Base-by-base conservation (phyloP, 2,888 invertebrate genomes). In the Limnephilus lunatus region DNA sequence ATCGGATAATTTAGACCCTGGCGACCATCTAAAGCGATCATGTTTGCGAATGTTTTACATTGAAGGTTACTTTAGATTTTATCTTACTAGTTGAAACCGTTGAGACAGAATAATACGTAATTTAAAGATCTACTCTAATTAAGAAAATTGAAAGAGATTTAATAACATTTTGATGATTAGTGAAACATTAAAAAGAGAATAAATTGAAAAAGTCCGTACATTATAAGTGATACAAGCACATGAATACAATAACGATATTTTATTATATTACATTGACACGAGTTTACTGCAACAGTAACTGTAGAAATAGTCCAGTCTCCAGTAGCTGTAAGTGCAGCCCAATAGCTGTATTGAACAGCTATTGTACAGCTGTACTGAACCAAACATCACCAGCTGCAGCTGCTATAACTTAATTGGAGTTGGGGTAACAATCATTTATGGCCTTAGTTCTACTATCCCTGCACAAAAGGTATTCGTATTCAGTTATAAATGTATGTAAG, bases 1-100 rank as follows among this genome's bases (percentile, higher is more conserved):
- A 93, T 93, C 93, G 92, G 93, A 93, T 93, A 92, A 92, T 92
- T 93, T 93, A 92, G 92, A 93, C 93, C 93, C 93, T 93, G 93
- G 92, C 91, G 92, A 93, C 93, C 93, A 93, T 93, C 93, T 93
- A 93, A 93, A 93, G 92, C 91, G 92, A 93, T 91, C 92, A 88
- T 90, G 89, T 85, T 89, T 90, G 81, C 90, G 48, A 90, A 81
- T 44, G 80, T 91, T 88, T 85, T 89, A 53, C 88, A 86, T 91
- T 89, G 48, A 80, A 91, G 85, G 83, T 91, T 89, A 82, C 83
- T 91, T 86, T 83, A 82, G 89, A 91, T 91, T 88, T 89, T 39
- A 88, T 91, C 83, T 89, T 35, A 85, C 39, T 39, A 48, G 44
- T 35, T 89, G 88, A 89, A 89, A 89, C 68, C 68, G 39, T 39